These are phyloP conservation scores for Maconellicoccus hirsutus DNA, from an alignment of 1,140 invertebrate genomes.

Conservation along the genomic window DNA sequence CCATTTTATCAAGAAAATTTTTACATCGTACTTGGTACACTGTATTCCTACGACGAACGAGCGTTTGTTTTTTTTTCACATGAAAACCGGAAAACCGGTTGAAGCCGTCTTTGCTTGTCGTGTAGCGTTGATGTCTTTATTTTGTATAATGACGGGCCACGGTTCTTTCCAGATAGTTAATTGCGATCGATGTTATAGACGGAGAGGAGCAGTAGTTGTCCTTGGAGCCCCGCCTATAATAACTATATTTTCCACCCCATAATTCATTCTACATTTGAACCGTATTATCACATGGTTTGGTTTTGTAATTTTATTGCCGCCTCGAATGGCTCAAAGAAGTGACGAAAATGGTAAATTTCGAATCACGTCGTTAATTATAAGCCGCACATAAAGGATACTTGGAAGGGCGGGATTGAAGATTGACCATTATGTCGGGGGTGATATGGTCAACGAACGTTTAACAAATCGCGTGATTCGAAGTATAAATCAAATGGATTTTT, in stretches of 20 bases:
- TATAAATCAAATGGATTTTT: no score
- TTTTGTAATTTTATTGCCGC: conserved; percentile 2
- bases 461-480: no score
- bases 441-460: no score
- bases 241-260: conserved; percentile 15
- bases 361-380: no score
- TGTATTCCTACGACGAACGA: no score
- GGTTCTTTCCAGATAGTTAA: conserved; percentile 8
- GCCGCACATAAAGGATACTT: no score
- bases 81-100: conserved; percentile 4
- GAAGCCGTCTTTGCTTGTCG: conserved; percentile 6
- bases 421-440: no score
- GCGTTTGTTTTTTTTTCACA: neutral
- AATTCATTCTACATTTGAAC: conserved; percentile 4
- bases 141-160: conserved; percentile 1
- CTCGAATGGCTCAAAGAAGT: no score
- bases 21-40: no score
- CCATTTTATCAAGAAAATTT: no score
- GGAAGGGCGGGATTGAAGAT: no score
- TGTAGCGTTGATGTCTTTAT: conserved; percentile 3
- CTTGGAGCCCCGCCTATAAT: conserved; percentile 14
- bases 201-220: neutral
- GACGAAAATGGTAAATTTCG: no score
- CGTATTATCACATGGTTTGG: neutral
- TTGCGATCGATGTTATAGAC: neutral